Percentiles rank a stretch among this genome's conserved stretches.
Conservation (phyloP, 2,888 invertebrate species). For the Callimorpha dominula region DNA sequence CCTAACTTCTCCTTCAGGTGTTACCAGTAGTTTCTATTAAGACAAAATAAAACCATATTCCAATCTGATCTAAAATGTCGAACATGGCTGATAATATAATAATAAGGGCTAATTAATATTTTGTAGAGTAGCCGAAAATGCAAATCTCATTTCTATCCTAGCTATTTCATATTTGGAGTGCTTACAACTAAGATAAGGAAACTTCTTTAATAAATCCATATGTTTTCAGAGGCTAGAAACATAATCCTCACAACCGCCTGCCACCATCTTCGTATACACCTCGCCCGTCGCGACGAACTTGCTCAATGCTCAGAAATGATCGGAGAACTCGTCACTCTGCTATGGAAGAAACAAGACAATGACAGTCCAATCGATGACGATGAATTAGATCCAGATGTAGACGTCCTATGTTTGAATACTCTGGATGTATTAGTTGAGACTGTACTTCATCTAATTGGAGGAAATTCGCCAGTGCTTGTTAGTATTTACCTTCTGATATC, state of each 20-base stretch:
- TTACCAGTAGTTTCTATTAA: too few species aligned
- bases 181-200: neutral
- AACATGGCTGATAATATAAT: too few species aligned
- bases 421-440: constrained; percentile 95
- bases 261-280: constrained; percentile 93
- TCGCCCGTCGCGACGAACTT: constrained; percentile 93
- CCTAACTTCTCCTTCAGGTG: too few species aligned
- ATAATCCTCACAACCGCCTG: constrained; percentile 94
- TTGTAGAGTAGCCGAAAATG: too few species aligned
- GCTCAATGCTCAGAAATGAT: constrained; percentile 94
- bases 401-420: constrained; percentile 92
- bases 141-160: neutral
- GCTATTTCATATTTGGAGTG: neutral
- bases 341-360: constrained; percentile 84
- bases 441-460: constrained; percentile 93
- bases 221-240: constrained; percentile 91
- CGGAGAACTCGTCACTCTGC: constrained; percentile 91
- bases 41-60: too few species aligned
- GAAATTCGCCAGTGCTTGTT: constrained; percentile 90
- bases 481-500: constrained; percentile 41
- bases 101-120: too few species aligned
- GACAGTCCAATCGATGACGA: constrained; percentile 78
- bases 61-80: too few species aligned
- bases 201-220: neutral
- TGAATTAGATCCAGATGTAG: constrained; percentile 90